phyloP scores from a whole-genome alignment of 2,797 vertebrate genomes.

The Cercopithecus hamlyni region DNA sequence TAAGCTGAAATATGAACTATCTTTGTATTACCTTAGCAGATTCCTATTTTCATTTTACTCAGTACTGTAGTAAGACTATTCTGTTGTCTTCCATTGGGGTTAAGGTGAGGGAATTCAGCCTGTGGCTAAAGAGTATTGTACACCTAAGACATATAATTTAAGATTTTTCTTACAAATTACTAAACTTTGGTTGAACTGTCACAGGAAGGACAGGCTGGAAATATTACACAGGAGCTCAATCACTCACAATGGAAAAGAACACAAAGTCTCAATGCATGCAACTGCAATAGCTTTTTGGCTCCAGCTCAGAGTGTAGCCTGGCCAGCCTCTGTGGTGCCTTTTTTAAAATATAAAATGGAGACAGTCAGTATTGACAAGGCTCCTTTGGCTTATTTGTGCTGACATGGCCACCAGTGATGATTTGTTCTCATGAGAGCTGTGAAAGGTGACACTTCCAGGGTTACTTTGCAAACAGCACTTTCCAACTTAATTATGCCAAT shows the following conservation, averaged over 20 bases:
- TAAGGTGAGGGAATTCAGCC: neutral
- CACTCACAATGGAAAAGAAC: slow-evolving; percentile 53
- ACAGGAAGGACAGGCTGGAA: neutral
- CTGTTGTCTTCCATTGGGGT: neutral
- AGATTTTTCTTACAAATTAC: slow-evolving; percentile 19
- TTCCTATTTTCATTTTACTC: slow-evolving; percentile 1
- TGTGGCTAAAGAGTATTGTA: neutral
- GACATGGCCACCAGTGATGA: neutral
- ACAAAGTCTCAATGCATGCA: neutral
- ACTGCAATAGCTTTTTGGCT: neutral
- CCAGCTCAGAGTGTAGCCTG: neutral
- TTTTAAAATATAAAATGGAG: slow-evolving; percentile 40
- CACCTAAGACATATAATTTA: neutral
- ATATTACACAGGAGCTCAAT: slow-evolving; percentile 3
- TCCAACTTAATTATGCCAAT: neutral
- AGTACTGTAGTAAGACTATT: neutral
- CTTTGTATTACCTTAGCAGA: neutral
- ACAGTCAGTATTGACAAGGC: neutral
- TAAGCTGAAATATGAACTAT: neutral
- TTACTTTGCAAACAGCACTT: neutral
- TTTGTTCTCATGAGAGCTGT: neutral
- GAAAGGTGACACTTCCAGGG: neutral
- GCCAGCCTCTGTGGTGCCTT: slow-evolving; percentile 14
- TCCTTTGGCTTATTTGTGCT: neutral
- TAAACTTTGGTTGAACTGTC: slow-evolving; percentile 13